Evolutionary conservation across 2,888 invertebrate genomes (phyloP).

Genomic region (Drosophila diplacantha): DNA sequence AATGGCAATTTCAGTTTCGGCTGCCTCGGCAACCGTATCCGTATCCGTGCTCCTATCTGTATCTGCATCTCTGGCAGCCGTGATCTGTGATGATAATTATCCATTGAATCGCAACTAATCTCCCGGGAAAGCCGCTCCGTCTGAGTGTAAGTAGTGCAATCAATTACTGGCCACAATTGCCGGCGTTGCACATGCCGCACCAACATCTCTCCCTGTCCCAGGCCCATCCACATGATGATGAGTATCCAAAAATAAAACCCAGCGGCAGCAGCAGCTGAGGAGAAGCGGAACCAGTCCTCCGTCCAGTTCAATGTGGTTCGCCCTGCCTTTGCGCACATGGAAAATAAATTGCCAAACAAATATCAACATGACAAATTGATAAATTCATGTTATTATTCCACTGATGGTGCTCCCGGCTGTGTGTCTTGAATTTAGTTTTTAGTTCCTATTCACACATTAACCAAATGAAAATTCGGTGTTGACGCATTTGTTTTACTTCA

Average conservation of each 20-base stretch:
- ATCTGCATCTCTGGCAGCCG: constrained; percentile 26
- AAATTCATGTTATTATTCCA: constrained; percentile 73
- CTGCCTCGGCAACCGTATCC: constrained; percentile 2
- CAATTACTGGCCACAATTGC: constrained; percentile 70
- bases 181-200: constrained; percentile 44
- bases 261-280: constrained; percentile 36
- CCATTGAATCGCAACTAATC: constrained; percentile 42
- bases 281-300: constrained; percentile 33
- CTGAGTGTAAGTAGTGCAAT: constrained; percentile 58
- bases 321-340: constrained; percentile 51
- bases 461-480: constrained; percentile 74
- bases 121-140: constrained; percentile 29
- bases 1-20: constrained; percentile 19
- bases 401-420: constrained; percentile 44
- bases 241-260: constrained; percentile 55
- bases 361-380: constrained; percentile 74
- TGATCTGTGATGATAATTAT: constrained; percentile 41
- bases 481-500: constrained; percentile 72
- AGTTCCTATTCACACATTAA: constrained; percentile 70
- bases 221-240: constrained; percentile 5
- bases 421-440: constrained; percentile 36
- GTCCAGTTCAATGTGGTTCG: constrained; percentile 27
- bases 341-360: constrained; percentile 73
- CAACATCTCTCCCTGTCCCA: constrained; percentile 39
- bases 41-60: constrained; percentile 9